These are phyloP conservation scores for Melanocharis versteri DNA, from an alignment of 2,113 vertebrate genomes.

Conservation along the genomic window DNA sequence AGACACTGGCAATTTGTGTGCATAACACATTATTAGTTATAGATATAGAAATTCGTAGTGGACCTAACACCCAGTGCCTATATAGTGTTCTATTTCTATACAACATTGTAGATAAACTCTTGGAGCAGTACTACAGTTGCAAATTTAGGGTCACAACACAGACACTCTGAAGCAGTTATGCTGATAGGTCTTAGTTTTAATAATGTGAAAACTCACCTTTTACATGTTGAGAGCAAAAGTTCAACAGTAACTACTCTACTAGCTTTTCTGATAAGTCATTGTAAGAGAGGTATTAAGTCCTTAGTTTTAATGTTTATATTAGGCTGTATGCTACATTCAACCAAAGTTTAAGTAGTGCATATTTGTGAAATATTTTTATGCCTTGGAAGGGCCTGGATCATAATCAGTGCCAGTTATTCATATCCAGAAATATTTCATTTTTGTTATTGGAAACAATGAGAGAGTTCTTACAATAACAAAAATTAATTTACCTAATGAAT, in stretches of 20 bases:
- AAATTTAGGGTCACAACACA: neutral
- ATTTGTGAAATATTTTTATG: neutral
- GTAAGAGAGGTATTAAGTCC: neutral
- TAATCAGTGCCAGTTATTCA: neutral
- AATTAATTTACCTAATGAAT: neutral
- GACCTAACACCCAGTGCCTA: neutral
- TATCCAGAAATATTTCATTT: neutral
- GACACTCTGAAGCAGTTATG: neutral
- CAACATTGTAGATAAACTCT: neutral
- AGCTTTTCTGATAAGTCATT: neutral
- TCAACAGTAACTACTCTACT: neutral
- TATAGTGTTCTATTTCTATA: neutral
- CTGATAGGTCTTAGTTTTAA: neutral
- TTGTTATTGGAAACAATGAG: neutral
- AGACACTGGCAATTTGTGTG: neutral
- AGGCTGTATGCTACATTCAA: neutral
- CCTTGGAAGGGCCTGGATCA: neutral
- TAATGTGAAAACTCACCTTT: neutral
- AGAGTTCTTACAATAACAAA: neutral
- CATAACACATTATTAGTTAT: neutral
- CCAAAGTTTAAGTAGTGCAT: neutral
- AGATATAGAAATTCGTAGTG: neutral
- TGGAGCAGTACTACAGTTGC: neutral
- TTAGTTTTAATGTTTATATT: neutral
- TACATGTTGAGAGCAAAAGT: neutral